A percentile compares a stretch with the other conserved stretches of the same genome.
Evolutionary conservation across 2,113 vertebrate species (phyloP).

Genomic region (Vimba vimba): DNA sequence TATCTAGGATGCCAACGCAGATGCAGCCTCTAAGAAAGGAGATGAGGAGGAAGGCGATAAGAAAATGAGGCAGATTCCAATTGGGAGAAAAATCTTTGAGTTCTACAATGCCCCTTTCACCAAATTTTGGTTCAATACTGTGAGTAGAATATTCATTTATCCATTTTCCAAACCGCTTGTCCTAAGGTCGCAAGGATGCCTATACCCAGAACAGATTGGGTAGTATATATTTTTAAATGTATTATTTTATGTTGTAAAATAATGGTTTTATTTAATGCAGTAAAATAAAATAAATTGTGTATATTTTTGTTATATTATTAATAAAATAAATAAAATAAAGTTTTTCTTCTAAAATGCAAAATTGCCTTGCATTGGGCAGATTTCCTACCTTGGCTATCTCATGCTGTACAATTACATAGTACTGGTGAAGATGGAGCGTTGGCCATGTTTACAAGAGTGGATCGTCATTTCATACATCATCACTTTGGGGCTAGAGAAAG

Average conservation of each 20-base stretch:
- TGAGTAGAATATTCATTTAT: conserved; percentile 68
- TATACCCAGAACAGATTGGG: background rate
- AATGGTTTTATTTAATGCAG: too few species aligned
- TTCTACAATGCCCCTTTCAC: conserved; percentile 98
- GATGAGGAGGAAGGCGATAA: conserved; percentile 92
- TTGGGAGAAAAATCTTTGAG: conserved; percentile 91
- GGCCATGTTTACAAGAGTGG: conserved; percentile 94
- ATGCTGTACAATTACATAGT: conserved; percentile 98
- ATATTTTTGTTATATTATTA: background rate
- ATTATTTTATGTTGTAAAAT: background rate
- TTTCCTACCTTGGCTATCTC: conserved; percentile 91
- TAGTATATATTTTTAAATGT: background rate
- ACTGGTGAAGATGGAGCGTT: conserved; percentile 94
- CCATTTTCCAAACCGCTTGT: background rate
- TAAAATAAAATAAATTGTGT: too few species aligned
- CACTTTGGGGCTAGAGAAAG: conserved; percentile 91
- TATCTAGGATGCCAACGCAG: conserved; percentile 84
- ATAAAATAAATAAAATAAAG: background rate
- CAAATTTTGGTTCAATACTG: conserved; percentile 99
- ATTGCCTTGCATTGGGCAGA: conserved; percentile 71
- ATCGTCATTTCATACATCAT: conserved; percentile 94
- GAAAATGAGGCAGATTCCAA: conserved; percentile 87
- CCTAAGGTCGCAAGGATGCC: background rate
- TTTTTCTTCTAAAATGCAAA: background rate
- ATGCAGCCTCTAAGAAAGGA: conserved; percentile 86